Percentiles rank a stretch among this genome's conserved stretches.
Evolutionary conservation across 92 coral and sea anemone species (phyloP).

Genomic region (Ricordea florida): DNA sequence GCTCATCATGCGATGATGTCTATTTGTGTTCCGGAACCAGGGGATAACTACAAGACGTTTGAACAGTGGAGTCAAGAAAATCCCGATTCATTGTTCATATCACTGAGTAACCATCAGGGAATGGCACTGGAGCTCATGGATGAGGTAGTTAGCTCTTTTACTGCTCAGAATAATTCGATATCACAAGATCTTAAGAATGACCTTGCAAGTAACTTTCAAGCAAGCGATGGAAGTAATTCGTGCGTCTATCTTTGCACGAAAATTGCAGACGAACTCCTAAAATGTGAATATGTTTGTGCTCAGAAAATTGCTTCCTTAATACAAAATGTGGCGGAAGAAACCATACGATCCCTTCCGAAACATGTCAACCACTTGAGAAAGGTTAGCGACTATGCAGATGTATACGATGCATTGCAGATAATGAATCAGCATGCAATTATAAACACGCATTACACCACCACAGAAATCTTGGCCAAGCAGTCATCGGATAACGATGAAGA

Average conservation of each 20-base stretch:
- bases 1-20: background rate
- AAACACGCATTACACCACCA: background rate
- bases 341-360: slow-evolving; percentile 1
- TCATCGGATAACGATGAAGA: slow-evolving; percentile 1
- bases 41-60: background rate
- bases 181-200: slow-evolving; percentile 9
- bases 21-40: background rate
- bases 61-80: slow-evolving; percentile 20
- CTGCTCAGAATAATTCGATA: background rate
- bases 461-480: slow-evolving; percentile 12
- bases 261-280: slow-evolving; percentile 6
- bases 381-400: background rate
- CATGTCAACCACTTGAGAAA: slow-evolving; percentile 6
- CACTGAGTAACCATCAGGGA: slow-evolving; percentile 30
- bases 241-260: slow-evolving; percentile 40
- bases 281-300: background rate
- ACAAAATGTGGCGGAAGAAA: background rate
- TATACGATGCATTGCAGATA: background rate
- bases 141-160: slow-evolving; percentile 20
- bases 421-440: background rate
- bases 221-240: slow-evolving; percentile 39
- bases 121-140: slow-evolving; percentile 34
- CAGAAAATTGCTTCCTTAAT: background rate
- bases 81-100: background rate
- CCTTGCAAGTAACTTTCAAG: background rate